These are phyloP conservation scores for Eutrigla gurnardus DNA, from an alignment of 2,797 vertebrate species.

Conservation along the genomic window DNA sequence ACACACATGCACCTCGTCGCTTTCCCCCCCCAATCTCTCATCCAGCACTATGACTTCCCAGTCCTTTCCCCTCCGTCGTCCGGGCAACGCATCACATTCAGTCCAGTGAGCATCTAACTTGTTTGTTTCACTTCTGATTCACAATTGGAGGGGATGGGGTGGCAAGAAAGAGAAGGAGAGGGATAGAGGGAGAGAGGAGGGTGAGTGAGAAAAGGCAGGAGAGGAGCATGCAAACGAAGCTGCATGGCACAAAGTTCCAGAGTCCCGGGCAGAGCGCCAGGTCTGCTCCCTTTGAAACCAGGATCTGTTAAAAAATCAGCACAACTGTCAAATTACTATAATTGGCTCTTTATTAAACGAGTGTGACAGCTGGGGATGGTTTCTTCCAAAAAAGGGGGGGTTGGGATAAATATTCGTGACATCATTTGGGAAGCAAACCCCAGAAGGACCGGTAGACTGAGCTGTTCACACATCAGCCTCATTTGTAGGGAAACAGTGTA, in stretches of 20 bases:
- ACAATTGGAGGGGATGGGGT: slow-evolving; percentile 40
- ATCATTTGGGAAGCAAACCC: slow-evolving; percentile 26
- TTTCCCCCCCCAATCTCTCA: slow-evolving; percentile 48
- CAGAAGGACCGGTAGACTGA: slow-evolving; percentile 6
- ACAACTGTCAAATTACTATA: slow-evolving; percentile 56
- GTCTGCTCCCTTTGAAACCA: slow-evolving; percentile 45
- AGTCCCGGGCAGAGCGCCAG: slow-evolving; percentile 42
- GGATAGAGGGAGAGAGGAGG: slow-evolving; percentile 4
- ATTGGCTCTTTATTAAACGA: slow-evolving; percentile 51
- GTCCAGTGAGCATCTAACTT: slow-evolving; percentile 60
- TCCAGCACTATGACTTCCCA: slow-evolving; percentile 55
- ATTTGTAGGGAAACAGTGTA: slow-evolving; percentile 50
- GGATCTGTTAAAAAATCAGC: slow-evolving; percentile 50
- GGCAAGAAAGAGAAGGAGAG: slow-evolving; percentile 15
- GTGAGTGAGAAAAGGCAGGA: slow-evolving; percentile 1
- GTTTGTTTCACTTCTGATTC: slow-evolving; percentile 67
- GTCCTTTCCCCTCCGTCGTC: slow-evolving; percentile 57
- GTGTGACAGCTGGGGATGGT: slow-evolving; percentile 49
- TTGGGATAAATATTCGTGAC: slow-evolving; percentile 19
- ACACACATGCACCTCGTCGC: slow-evolving; percentile 56
- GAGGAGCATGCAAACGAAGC: slow-evolving; percentile 55
- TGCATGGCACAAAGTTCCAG: slow-evolving; percentile 43
- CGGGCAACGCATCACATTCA: slow-evolving; percentile 67
- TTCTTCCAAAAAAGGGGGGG: slow-evolving; percentile 9
- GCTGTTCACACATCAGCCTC: slow-evolving; percentile 29